These are phyloP conservation scores for Lagocephalus sceleratus DNA, from an alignment of 2,797 vertebrate species.

Conservation along the genomic window DNA sequence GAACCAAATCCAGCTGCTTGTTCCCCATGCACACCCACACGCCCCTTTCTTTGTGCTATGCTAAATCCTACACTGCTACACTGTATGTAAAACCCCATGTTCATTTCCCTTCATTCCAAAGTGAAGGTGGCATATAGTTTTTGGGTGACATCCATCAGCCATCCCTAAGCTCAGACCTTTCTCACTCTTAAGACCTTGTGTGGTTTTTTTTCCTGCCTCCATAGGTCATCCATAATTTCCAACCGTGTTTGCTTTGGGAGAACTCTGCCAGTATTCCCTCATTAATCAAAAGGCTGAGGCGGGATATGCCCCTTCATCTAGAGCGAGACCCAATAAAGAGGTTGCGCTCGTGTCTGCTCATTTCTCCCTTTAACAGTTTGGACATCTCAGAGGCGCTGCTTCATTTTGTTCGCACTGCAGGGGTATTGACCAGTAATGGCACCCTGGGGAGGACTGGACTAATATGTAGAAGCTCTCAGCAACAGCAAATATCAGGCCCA, in stretches of 20 bases:
- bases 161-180: slow-evolving; percentile 44
- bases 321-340: slow-evolving; percentile 44
- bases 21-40: slow-evolving; percentile 24
- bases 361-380: slow-evolving; percentile 75
- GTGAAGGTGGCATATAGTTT: slow-evolving; percentile 43
- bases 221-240: slow-evolving; percentile 66
- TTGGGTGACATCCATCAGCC: slow-evolving; percentile 43
- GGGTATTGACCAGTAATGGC: slow-evolving; percentile 71
- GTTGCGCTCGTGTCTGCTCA: slow-evolving; percentile 61
- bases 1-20: slow-evolving; percentile 59
- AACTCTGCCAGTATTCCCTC: slow-evolving; percentile 66
- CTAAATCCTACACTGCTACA: slow-evolving; percentile 30
- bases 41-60: slow-evolving; percentile 29
- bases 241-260: slow-evolving; percentile 69
- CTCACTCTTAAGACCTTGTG: slow-evolving; percentile 38
- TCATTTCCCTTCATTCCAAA: slow-evolving; percentile 46
- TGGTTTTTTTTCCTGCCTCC: slow-evolving; percentile 59
- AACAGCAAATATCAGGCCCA: slow-evolving; percentile 54
- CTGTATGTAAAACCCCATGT: slow-evolving; percentile 18
- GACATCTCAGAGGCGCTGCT: slow-evolving; percentile 65
- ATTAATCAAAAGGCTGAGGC: slow-evolving; percentile 64
- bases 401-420: slow-evolving; percentile 77
- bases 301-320: slow-evolving; percentile 49
- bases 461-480: slow-evolving; percentile 67
- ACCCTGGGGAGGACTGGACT: slow-evolving; percentile 56